A percentile compares a stretch with the other conserved stretches of the same genome.
phyloP scores from a whole-genome alignment of 2,113 vertebrate species.

The Uropsilus gracilis region DNA sequence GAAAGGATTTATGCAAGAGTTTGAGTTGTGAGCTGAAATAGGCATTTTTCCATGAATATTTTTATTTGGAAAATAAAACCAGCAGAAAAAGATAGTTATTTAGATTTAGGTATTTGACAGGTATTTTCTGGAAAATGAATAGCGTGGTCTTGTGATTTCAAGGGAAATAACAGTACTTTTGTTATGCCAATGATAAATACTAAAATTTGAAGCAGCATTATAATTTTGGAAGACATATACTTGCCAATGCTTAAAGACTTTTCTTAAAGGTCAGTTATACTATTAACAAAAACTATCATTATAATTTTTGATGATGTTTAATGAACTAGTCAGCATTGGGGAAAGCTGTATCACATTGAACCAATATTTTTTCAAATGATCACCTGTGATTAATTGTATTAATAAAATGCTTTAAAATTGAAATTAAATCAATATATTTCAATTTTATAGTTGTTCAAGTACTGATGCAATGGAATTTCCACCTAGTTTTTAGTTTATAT shows the following conservation, averaged over 20 bases:
- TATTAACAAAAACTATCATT: not conserved
- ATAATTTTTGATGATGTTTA: not conserved
- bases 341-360: not conserved
- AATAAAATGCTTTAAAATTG: too few relatives aligned
- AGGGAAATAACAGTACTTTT: not conserved
- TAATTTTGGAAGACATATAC: not conserved
- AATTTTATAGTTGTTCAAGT: not conserved
- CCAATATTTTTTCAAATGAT: not conserved
- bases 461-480: not conserved
- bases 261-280: not conserved
- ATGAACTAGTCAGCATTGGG: not conserved
- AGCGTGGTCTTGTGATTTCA: not conserved
- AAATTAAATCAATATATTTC: not conserved
- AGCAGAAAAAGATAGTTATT: not conserved
- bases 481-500: not conserved
- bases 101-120: not conserved
- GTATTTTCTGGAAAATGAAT: not conserved
- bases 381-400: too few relatives aligned
- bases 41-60: not conserved
- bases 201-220: conserved; percentile 31
- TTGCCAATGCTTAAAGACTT: not conserved
- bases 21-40: not conserved
- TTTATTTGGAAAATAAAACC: not conserved
- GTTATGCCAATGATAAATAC: not conserved
- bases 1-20: not conserved